Evolutionary conservation across 2,888 invertebrate genomes (phyloP), one percentile per base, ranked within the genome.

Genomic region (Chrysomela aeneicollis): DNA sequence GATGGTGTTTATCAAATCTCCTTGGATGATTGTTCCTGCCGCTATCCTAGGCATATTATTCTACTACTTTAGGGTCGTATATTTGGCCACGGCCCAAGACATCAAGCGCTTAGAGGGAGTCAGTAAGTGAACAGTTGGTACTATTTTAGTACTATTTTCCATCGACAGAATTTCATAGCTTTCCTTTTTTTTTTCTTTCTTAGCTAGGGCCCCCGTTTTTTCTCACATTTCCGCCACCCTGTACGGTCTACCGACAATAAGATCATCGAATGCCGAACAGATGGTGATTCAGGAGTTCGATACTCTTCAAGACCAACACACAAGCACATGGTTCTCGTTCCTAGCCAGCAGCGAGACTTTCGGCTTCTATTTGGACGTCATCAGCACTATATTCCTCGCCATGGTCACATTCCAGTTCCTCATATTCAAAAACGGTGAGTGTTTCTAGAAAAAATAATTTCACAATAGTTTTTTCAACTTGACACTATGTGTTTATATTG

Each of bases 221-320:
- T 93, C 95, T 0, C 95, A 97, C 79, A 88, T 97, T 70, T 91
- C 92, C 12, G 91, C 95, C 0, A 90, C 94, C 0, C 84, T 97
- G 6, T 88, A 91, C 66, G 97, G 97, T 2, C 86, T 97, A 26
- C 89, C 92, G 47, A 95, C 95, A 0, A 95, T 98, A 66, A 86
- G 97, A 64, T 92, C 95, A 0, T 89, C 91, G 1, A 86, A 87
- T 19, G 90, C 92, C 1, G 88, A 93, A 80, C 85, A 89, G 68
- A 85, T 91, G 75, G 88, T 97, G 55, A 87, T 88, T 52, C 86
- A 88, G 74, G 92, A 93, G 75, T 93, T 93, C 73, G 93, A 93
- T 76, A 79, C 81, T 21, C 86, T 90, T 71, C 92, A 93, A 84
- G 91, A 87, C 79, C 83, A 87, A 19, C 90, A 90, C 74, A 89